A percentile compares a stretch with the other conserved stretches of the same genome.
These are phyloP conservation scores for Dallia pectoralis DNA, from an alignment of 2,797 vertebrate species.

Conservation along the genomic window DNA sequence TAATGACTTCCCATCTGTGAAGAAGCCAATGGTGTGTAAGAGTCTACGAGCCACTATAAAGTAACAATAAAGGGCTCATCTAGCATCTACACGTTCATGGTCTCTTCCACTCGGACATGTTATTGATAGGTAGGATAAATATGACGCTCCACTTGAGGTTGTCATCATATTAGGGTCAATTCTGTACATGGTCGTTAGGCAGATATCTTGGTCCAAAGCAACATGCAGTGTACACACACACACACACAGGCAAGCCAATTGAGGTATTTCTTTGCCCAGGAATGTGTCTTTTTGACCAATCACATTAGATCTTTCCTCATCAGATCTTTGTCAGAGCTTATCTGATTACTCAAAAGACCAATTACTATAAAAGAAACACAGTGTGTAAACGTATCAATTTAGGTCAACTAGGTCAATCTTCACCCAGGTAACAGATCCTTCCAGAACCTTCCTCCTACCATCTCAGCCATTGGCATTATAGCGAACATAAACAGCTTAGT, in stretches of 20 bases:
- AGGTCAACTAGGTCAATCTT: not conserved
- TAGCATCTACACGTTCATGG: not conserved
- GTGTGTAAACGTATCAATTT: not conserved
- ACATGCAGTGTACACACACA: not conserved
- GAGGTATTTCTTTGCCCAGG: too few species aligned
- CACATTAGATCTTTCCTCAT: too few species aligned
- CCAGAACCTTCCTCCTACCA: not conserved
- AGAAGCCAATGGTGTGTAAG: conserved; percentile 36
- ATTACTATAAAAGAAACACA: too few species aligned
- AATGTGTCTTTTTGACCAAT: too few species aligned
- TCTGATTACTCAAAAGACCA: too few species aligned
- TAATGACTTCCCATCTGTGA: conserved; percentile 35
- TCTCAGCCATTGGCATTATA: not conserved
- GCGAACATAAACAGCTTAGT: not conserved
- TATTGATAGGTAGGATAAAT: not conserved
- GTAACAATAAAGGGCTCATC: conserved; percentile 26
- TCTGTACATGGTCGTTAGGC: not conserved
- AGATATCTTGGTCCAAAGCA: not conserved
- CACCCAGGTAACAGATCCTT: too few species aligned
- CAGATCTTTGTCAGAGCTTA: too few species aligned
- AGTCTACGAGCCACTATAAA: conserved; percentile 37
- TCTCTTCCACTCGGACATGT: not conserved
- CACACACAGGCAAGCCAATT: not conserved
- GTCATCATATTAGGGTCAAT: not conserved
- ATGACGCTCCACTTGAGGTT: not conserved